A percentile compares a stretch with the other conserved stretches of the same genome.
Conservation (phyloP, 2,888 invertebrate species). For the Unio delphinus region DNA sequence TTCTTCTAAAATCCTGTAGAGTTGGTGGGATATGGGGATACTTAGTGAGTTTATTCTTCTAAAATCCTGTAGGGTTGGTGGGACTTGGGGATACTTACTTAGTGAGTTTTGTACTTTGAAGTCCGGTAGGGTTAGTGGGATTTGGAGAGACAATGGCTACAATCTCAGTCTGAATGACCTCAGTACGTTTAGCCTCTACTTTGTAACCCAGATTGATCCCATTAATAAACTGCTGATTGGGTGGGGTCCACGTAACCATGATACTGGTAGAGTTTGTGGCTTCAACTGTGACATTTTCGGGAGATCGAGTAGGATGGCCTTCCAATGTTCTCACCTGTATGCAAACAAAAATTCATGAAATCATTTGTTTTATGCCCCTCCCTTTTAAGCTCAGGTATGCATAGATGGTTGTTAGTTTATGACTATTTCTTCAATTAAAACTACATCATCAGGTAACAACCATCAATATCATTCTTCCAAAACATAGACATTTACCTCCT, state of each 20-base stretch:
- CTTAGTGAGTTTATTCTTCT: too few species aligned
- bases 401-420: too few species aligned
- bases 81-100: constrained; percentile 13
- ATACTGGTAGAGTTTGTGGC: constrained; percentile 88
- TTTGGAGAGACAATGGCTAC: constrained; percentile 49
- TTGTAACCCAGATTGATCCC: constrained; percentile 88
- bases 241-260: constrained; percentile 94
- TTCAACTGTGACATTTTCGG: constrained; percentile 84
- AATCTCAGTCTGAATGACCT: constrained; percentile 20
- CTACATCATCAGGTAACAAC: too few species aligned
- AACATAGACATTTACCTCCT: too few species aligned
- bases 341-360: too few species aligned
- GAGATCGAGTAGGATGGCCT: constrained; percentile 94
- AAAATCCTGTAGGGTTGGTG: too few species aligned
- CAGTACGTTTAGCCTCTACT: constrained; percentile 34
- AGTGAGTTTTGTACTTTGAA: constrained; percentile 46
- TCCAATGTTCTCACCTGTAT: constrained; percentile 92
- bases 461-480: too few species aligned
- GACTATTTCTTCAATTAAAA: too few species aligned
- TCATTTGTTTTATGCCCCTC: too few species aligned
- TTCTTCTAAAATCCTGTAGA: too few species aligned
- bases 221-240: constrained; percentile 96
- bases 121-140: constrained; percentile 51
- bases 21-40: too few species aligned
- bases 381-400: too few species aligned